A percentile compares a stretch with the other conserved stretches of the same genome.
These are phyloP conservation scores for Corynorhinus townsendii DNA, from an alignment of 2,113 vertebrate genomes.

Conservation along the genomic window DNA sequence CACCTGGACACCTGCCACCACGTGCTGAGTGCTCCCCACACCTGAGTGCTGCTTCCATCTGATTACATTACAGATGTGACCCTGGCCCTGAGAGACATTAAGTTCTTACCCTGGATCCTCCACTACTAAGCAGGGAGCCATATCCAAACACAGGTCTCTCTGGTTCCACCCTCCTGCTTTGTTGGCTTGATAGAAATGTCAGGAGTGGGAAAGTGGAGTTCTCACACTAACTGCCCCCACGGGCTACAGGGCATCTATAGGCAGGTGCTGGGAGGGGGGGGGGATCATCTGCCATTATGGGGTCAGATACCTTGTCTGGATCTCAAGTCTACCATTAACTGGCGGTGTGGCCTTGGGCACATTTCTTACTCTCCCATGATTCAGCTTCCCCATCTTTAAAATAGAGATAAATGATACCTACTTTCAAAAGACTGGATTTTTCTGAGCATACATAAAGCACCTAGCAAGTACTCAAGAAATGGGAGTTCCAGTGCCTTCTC, in stretches of 20 bases:
- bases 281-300: not conserved
- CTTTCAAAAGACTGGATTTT: not conserved
- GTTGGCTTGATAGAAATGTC: not conserved
- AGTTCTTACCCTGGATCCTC: not conserved
- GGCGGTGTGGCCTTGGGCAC: not conserved
- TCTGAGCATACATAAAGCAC: not conserved
- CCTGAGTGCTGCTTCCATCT: not conserved
- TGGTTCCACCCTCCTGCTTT: not conserved
- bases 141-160: not conserved
- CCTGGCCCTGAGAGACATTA: not conserved
- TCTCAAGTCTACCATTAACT: not conserved
- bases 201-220: no score
- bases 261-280: not conserved
- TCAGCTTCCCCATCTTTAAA: constrained; percentile 1
- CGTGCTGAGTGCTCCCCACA: not conserved
- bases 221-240: not conserved
- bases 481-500: not conserved
- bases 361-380: not conserved
- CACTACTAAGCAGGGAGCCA: not conserved
- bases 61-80: not conserved
- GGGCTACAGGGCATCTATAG: not conserved
- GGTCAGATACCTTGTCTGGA: not conserved
- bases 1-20: not conserved
- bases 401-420: not conserved
- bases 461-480: not conserved